Conservation (phyloP, 1,140 invertebrate species). For the Papilio dardanus region DNA sequence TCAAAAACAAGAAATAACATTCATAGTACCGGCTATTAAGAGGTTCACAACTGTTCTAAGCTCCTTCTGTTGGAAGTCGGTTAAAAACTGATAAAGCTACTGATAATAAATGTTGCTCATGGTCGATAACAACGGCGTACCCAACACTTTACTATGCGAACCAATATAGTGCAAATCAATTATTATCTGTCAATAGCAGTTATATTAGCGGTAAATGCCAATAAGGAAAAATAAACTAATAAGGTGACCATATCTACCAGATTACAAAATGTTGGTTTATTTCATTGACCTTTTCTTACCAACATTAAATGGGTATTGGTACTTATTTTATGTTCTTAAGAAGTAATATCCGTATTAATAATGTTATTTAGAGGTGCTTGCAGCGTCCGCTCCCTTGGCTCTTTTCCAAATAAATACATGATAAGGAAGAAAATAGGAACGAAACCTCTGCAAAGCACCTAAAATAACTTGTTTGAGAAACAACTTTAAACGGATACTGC, state of each 20-base stretch:
- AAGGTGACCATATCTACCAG: not conserved
- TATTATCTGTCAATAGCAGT: not conserved
- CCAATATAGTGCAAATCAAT: not conserved
- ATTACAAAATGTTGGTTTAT: not conserved
- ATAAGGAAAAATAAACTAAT: not conserved
- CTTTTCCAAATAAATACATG: slow-evolving; percentile 1
- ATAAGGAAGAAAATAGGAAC: slow-evolving; percentile 6
- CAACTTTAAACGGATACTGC: not conserved
- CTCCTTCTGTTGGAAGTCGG: too few species aligned
- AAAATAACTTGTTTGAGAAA: not conserved
- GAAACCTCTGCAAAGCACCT: not conserved
- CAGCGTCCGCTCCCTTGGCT: not conserved
- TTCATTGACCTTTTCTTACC: slow-evolving; percentile 16
- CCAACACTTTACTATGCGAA: not conserved
- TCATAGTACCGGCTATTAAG: too few species aligned
- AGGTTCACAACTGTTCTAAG: not conserved
- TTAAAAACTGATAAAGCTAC: not conserved
- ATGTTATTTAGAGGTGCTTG: slow-evolving; percentile 16
- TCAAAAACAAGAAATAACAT: too few species aligned
- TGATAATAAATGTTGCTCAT: not conserved
- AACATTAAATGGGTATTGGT: too few species aligned
- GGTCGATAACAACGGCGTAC: not conserved
- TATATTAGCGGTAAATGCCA: not conserved
- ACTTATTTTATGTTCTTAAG: slow-evolving; percentile 21
- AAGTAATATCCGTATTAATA: slow-evolving; percentile 13